These are phyloP conservation scores for Globodera rostochiensis DNA, from an alignment of 1,140 invertebrate species.

Conservation along the genomic window DNA sequence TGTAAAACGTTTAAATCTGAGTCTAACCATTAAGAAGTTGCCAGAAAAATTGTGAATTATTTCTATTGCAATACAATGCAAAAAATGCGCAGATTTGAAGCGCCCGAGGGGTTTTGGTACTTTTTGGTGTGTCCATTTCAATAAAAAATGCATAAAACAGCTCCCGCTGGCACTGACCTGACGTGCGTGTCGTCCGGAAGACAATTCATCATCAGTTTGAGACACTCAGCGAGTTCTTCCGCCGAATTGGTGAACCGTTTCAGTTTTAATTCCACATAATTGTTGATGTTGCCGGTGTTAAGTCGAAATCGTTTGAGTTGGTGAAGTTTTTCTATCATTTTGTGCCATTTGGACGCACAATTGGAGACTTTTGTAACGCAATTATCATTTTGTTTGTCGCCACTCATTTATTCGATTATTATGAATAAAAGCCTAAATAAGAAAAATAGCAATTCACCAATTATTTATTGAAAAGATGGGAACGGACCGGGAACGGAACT, in stretches of 20 bases:
- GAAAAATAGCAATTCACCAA: background rate
- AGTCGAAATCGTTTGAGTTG: constrained; percentile 48
- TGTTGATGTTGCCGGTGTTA: constrained; percentile 63
- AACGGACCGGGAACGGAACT: too few species aligned
- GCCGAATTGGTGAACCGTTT: constrained; percentile 61
- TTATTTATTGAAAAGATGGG: too few species aligned
- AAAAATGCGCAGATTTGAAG: too few species aligned
- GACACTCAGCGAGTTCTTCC: constrained; percentile 57
- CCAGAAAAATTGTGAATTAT: too few species aligned
- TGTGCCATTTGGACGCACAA: constrained; percentile 4
- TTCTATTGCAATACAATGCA: too few species aligned
- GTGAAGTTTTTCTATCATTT: constrained; percentile 16
- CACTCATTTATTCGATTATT: background rate
- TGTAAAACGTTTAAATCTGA: too few species aligned
- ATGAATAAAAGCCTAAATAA: background rate
- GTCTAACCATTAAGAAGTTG: too few species aligned
- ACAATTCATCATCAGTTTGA: constrained; percentile 56
- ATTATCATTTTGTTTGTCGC: background rate
- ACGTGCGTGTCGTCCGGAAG: constrained; percentile 41
- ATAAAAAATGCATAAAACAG: constrained; percentile 31
- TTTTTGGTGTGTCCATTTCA: background rate
- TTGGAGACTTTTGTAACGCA: background rate
- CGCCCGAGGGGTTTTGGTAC: too few species aligned
- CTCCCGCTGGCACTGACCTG: constrained; percentile 35
- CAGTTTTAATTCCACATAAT: constrained; percentile 60